Conservation (phyloP, 2,113 vertebrate species). For the Etheostoma cragini region DNA sequence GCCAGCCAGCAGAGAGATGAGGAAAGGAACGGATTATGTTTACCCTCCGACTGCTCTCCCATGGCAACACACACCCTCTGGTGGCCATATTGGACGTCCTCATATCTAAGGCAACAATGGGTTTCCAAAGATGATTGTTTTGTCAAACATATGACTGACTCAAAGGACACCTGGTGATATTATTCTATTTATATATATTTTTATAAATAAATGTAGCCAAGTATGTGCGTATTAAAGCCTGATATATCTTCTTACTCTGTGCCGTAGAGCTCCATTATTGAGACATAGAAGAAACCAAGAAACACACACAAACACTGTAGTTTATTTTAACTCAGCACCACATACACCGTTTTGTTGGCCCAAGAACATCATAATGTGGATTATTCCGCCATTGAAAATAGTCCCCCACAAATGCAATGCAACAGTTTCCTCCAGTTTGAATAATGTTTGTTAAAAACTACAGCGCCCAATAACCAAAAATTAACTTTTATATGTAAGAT, state of each 20-base stretch:
- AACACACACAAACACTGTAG: neutral
- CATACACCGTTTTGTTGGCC: neutral
- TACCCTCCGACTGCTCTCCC: neutral
- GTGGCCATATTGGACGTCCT: neutral
- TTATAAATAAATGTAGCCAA: neutral
- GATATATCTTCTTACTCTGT: neutral
- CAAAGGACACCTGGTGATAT: neutral
- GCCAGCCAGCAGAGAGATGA: conserved; percentile 13
- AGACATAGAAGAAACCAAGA: neutral
- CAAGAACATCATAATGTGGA: neutral
- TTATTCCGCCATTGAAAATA: neutral
- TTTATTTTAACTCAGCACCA: neutral
- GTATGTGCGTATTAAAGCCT: neutral
- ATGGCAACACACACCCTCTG: conserved; percentile 11
- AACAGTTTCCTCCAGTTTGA: neutral
- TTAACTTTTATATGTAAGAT: too few species aligned
- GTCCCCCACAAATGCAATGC: neutral
- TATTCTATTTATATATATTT: neutral
- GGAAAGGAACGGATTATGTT: conserved; percentile 5
- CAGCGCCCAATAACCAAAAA: too few species aligned
- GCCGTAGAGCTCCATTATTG: neutral
- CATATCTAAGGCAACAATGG: neutral
- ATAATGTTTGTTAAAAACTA: neutral
- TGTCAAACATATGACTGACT: neutral
- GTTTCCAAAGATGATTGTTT: neutral